Evolutionary conservation across 2,797 vertebrate genomes (phyloP).

Genomic region (Chiloscyllium punctatum): DNA sequence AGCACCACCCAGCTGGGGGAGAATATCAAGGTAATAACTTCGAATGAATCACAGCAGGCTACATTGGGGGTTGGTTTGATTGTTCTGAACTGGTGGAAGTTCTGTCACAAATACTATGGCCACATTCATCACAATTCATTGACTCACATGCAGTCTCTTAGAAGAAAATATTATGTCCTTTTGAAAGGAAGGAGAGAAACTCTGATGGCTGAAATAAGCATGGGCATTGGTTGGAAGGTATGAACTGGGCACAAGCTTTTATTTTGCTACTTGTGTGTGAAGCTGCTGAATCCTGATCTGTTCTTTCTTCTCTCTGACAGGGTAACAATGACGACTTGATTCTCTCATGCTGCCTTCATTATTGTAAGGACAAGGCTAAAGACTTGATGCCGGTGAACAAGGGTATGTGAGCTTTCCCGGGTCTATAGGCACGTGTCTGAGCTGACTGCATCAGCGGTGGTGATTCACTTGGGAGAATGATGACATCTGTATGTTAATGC

Average conservation of each 20-base stretch:
- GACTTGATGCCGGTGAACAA: slow-evolving; percentile 86
- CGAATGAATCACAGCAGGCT: not conserved
- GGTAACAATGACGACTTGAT: slow-evolving; percentile 98
- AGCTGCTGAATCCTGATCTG: not conserved
- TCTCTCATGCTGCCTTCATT: slow-evolving; percentile 93
- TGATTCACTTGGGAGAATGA: not conserved
- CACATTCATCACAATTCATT: not conserved
- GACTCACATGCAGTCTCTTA: not conserved
- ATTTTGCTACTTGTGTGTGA: not conserved
- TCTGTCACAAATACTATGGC: too few species aligned
- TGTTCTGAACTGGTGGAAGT: not conserved
- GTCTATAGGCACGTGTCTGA: too few species aligned
- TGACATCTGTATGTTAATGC: not conserved
- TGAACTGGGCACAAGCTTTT: not conserved
- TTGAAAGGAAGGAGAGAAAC: not conserved
- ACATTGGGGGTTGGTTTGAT: not conserved
- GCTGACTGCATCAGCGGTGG: not conserved
- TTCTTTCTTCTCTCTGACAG: slow-evolving; percentile 54
- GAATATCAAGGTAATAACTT: not conserved
- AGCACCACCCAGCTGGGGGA: not conserved
- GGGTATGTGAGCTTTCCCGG: slow-evolving; percentile 59
- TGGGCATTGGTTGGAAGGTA: not conserved
- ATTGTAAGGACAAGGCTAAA: slow-evolving; percentile 96
- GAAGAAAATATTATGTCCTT: not conserved
- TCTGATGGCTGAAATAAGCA: not conserved